Percentiles rank a stretch among this genome's conserved stretches.
Evolutionary conservation across 1,140 invertebrate genomes (phyloP).

Genomic region (Cyclina sinensis): DNA sequence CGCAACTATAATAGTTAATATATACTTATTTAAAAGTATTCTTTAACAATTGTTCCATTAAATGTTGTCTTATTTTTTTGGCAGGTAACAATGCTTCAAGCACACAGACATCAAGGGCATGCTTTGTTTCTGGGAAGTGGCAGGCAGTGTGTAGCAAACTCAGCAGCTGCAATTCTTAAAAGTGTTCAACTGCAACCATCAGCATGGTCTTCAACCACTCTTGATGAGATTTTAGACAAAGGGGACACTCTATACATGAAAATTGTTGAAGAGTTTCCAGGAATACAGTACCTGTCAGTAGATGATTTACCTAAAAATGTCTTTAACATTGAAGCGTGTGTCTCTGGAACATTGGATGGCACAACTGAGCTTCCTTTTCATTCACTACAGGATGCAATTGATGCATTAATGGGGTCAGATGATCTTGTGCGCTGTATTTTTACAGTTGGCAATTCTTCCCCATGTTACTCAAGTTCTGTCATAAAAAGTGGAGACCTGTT

Average conservation of each 20-base stretch:
- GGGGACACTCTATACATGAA: not conserved
- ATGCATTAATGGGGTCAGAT: not conserved
- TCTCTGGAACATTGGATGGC: not conserved
- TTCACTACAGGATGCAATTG: not conserved
- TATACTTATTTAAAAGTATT: too few relatives aligned
- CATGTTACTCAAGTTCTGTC: slow-evolving; percentile 22
- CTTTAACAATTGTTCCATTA: too few relatives aligned
- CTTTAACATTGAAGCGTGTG: not conserved
- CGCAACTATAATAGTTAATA: too few relatives aligned
- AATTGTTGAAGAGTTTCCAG: too few relatives aligned
- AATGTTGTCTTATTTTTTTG: not conserved
- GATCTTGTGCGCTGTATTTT: not conserved
- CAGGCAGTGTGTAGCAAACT: not conserved
- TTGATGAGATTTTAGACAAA: not conserved
- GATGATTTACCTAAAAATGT: too few relatives aligned
- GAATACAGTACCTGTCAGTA: not conserved
- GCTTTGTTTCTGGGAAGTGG: not conserved
- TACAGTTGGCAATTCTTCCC: not conserved
- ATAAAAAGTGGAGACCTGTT: not conserved
- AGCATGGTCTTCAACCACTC: not conserved
- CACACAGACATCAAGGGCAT: not conserved
- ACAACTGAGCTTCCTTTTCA: not conserved
- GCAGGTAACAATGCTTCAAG: not conserved
- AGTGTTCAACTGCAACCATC: too few relatives aligned
- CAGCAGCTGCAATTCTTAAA: not conserved